Evolutionary conservation across 2,113 vertebrate species (phyloP), one percentile per base, ranked within the genome.

Genomic region (Xiphias gladius): DNA sequence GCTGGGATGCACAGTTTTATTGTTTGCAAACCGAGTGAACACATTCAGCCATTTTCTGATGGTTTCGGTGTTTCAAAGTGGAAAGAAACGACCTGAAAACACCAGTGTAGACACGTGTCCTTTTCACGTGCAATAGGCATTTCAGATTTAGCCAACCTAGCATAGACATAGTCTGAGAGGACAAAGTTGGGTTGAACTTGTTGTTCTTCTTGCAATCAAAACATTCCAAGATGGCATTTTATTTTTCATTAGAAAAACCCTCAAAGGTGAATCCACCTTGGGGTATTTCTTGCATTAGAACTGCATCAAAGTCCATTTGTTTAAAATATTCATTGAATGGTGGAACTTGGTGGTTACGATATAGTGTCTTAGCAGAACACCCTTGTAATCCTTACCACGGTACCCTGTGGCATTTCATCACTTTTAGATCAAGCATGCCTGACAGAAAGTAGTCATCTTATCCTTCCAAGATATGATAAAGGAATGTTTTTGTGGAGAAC

Each of bases 391-490:
- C 86, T 68, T 35, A 83, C 24, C 83, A 74, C 58, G 28, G 30
- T 80, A 66, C 82, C 73, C 77, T 74, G 70, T 85, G 86, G 74
- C 65, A 87, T 78, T 81, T 79, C 82, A 75, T 83, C 80, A 65
- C 81, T 84, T 91, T 85, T 50, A 89, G 76, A 92, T 90, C 84
- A 92, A 89, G 90, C 86, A 85, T 85, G 68, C 72, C 55, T 73
- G 48, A 83, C 88, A 91, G 90, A 89, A 84, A 84, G 86, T 43
- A 65, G 84, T 86, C 77, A 63, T 86, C 89, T 91, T 89, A 90
- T 92, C 89, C 86, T 46, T 68, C 72, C 30, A 52, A 92, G 89
- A 93, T 89, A 86, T 82, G 89, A 91, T 91, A 84, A 92, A 92
- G 76, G 76, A 66, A 83, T 46, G 88, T 74, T 74, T 89, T 87